These are phyloP conservation scores for Drosophila cracens DNA, from an alignment of 2,888 invertebrate genomes.

Conservation along the genomic window DNA sequence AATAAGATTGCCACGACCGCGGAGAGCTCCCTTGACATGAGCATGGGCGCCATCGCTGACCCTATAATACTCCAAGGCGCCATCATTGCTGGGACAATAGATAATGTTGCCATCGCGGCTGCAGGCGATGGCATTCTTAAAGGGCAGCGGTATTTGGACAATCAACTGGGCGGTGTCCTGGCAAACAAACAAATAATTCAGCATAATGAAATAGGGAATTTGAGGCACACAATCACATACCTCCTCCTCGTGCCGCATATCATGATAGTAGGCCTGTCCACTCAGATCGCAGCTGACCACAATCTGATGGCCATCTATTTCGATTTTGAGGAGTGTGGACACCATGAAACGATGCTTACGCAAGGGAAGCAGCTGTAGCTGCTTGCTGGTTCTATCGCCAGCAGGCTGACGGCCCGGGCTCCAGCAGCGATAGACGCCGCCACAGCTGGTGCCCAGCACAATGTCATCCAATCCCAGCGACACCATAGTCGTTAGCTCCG, in stretches of 20 bases:
- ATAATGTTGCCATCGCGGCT: slow-evolving; percentile 79
- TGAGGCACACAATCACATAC: slow-evolving; percentile 41
- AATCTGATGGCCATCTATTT: slow-evolving; percentile 65
- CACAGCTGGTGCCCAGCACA: slow-evolving; percentile 82
- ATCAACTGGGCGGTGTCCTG: slow-evolving; percentile 78
- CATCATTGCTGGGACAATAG: slow-evolving; percentile 81
- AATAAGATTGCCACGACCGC: slow-evolving; percentile 82
- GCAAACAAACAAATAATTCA: not conserved
- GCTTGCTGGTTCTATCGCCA: slow-evolving; percentile 48
- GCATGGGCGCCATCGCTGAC: slow-evolving; percentile 74
- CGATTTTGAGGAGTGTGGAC: slow-evolving; percentile 69
- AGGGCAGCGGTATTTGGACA: slow-evolving; percentile 83
- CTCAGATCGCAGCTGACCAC: slow-evolving; percentile 84
- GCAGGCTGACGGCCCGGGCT: slow-evolving; percentile 49
- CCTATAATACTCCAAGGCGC: slow-evolving; percentile 82
- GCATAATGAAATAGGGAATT: not conserved
- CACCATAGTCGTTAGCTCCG: slow-evolving; percentile 75
- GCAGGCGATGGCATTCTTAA: slow-evolving; percentile 82
- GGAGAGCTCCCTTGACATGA: slow-evolving; percentile 76
- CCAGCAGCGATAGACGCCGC: slow-evolving; percentile 81
- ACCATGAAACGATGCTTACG: slow-evolving; percentile 82
- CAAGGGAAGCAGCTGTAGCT: slow-evolving; percentile 69
- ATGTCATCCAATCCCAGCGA: slow-evolving; percentile 74
- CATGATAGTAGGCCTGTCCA: slow-evolving; percentile 83
- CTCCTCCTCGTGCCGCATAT: slow-evolving; percentile 74